These are phyloP conservation scores for Pocota personata DNA, from an alignment of 2,888 invertebrate species.

Conservation along the genomic window DNA sequence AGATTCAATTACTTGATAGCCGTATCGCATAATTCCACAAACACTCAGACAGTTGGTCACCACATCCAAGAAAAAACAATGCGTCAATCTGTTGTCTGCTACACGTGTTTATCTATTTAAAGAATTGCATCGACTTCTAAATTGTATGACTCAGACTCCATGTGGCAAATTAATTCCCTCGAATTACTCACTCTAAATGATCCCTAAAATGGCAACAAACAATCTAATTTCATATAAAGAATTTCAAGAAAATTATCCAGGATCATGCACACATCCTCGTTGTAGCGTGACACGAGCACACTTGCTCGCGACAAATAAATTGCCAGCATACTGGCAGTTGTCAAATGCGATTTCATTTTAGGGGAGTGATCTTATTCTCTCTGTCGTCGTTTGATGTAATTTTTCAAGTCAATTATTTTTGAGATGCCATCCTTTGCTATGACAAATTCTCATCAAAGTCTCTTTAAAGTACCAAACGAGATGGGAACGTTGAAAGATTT, in stretches of 20 bases:
- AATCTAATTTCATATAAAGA: conserved; percentile 55
- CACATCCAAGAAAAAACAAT: not conserved
- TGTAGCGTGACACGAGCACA: conserved; percentile 31
- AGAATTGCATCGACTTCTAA: not conserved
- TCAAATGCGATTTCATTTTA: conserved; percentile 35
- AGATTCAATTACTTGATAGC: too few species aligned
- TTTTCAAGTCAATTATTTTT: conserved; percentile 60
- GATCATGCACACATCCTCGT: conserved; percentile 58
- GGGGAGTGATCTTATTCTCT: not conserved
- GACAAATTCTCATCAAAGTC: conserved; percentile 62
- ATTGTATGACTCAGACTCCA: conserved; percentile 36
- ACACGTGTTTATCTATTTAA: not conserved
- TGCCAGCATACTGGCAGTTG: conserved; percentile 52
- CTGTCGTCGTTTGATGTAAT: conserved; percentile 51
- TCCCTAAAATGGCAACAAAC: conserved; percentile 65
- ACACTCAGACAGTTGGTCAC: not conserved
- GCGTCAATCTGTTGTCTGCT: not conserved
- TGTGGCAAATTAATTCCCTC: conserved; percentile 57
- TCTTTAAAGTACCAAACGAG: conserved; percentile 38
- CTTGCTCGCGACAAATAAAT: conserved; percentile 45
- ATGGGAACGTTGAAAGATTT: conserved; percentile 59
- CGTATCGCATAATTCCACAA: too few species aligned
- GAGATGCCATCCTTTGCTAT: not conserved
- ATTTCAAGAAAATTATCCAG: conserved; percentile 67
- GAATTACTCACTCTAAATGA: conserved; percentile 60